These are phyloP conservation scores for Sylvia borin DNA, from an alignment of 2,797 vertebrate species.

Conservation along the genomic window DNA sequence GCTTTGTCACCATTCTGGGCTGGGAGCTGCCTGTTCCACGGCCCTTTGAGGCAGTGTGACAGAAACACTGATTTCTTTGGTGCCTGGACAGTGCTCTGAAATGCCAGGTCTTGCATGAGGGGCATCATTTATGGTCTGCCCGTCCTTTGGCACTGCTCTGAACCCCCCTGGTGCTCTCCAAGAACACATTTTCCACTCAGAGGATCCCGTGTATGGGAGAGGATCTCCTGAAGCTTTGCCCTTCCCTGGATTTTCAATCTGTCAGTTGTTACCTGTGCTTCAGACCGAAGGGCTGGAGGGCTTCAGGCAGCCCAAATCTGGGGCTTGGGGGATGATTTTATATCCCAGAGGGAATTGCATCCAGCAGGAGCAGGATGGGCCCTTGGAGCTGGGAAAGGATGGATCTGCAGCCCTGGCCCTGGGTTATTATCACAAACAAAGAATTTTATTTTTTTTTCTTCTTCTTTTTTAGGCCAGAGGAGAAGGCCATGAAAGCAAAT, in stretches of 20 bases:
- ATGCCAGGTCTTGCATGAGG: not conserved
- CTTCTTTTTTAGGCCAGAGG: not conserved
- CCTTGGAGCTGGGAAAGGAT: fast-evolving
- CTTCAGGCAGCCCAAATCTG: not conserved
- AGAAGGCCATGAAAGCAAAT: not conserved
- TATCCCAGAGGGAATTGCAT: not conserved
- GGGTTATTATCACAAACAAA: not conserved
- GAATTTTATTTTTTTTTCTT: not conserved
- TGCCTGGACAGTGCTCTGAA: not conserved
- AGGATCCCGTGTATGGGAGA: not conserved
- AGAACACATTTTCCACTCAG: fast-evolving
- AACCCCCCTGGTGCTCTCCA: not conserved
- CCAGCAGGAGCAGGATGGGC: not conserved
- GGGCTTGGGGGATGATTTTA: not conserved
- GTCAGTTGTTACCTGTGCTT: fast-evolving
- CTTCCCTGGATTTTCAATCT: not conserved
- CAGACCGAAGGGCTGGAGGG: not conserved
- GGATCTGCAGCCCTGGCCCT: not conserved
- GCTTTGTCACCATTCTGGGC: not conserved
- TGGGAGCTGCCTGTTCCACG: fast-evolving
- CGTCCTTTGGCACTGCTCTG: not conserved
- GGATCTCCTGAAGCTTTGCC: not conserved
- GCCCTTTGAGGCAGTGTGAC: not conserved
- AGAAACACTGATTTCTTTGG: not conserved
- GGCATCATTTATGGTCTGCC: not conserved